phyloP scores from a whole-genome alignment of 2,797 vertebrate species.

The Picus viridis region DNA sequence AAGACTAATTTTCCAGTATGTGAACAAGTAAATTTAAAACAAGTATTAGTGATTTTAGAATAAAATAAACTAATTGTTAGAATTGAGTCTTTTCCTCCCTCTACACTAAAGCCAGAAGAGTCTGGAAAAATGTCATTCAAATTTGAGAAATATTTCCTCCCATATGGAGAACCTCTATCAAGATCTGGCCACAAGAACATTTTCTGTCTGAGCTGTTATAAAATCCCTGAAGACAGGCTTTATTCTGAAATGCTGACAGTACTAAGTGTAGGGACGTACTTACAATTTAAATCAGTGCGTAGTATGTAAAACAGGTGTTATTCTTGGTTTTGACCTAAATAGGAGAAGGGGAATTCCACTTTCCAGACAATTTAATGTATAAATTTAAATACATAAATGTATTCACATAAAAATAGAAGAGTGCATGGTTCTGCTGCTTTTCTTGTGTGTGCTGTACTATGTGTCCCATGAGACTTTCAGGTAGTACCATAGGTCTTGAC shows the following conservation, averaged over 20 bases:
- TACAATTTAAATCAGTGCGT: conserved; percentile 50
- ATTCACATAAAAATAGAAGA: neutral
- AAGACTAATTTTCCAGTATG: neutral
- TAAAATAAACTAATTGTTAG: neutral
- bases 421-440: neutral
- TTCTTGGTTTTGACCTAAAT: conserved; percentile 49
- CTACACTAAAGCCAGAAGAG: conserved; percentile 24
- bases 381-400: neutral
- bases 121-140: conserved; percentile 56
- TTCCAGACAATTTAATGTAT: neutral
- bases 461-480: neutral
- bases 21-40: neutral
- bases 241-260: conserved; percentile 59
- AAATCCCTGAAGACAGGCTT: conserved; percentile 45
- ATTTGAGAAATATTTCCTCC: conserved; percentile 59
- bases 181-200: conserved; percentile 51
- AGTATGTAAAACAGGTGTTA: conserved; percentile 60
- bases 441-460: neutral
- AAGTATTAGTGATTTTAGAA: neutral
- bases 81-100: neutral
- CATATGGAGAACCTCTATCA: conserved; percentile 65
- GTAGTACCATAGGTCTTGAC: neutral
- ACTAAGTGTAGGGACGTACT: conserved; percentile 23
- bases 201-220: conserved; percentile 43
- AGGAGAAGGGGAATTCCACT: conserved; percentile 19